Conservation (phyloP, 2,113 vertebrate species). For the Elephantulus edwardii region DNA sequence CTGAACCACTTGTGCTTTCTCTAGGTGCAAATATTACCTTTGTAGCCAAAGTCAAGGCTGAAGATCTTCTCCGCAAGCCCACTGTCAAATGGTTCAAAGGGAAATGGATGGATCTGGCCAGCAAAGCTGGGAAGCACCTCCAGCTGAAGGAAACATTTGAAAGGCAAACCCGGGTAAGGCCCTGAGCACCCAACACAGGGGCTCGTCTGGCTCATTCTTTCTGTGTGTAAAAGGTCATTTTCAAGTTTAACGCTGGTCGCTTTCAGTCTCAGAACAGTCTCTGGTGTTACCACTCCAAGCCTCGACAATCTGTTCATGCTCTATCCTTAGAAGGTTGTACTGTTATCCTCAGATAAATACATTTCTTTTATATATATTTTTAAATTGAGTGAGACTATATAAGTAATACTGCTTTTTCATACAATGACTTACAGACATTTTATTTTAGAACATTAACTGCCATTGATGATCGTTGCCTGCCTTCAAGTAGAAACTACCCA, state of each 20-base stretch:
- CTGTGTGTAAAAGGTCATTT: neutral
- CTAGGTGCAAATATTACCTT: constrained; percentile 95
- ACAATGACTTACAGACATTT: no score
- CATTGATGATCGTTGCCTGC: no score
- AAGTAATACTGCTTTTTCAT: no score
- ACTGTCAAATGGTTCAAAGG: constrained; percentile 98
- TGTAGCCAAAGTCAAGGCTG: constrained; percentile 95
- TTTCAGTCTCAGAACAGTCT: neutral
- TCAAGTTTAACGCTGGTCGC: neutral
- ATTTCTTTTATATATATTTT: no score
- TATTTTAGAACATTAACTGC: no score
- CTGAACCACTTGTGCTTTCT: constrained; percentile 50
- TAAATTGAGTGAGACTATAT: no score
- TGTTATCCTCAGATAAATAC: neutral
- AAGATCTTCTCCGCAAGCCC: constrained; percentile 97
- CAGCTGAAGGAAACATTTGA: constrained; percentile 98
- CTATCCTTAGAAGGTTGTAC: neutral
- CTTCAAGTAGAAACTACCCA: no score
- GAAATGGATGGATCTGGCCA: constrained; percentile 99
- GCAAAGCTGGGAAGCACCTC: constrained; percentile 97
- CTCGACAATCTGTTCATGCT: neutral
- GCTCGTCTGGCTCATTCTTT: neutral
- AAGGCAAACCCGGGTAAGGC: constrained; percentile 90
- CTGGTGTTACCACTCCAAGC: neutral
- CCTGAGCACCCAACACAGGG: neutral